Evolutionary conservation across 1,140 invertebrate species (phyloP).

Genomic region (Lysiphlebus fabarum): DNA sequence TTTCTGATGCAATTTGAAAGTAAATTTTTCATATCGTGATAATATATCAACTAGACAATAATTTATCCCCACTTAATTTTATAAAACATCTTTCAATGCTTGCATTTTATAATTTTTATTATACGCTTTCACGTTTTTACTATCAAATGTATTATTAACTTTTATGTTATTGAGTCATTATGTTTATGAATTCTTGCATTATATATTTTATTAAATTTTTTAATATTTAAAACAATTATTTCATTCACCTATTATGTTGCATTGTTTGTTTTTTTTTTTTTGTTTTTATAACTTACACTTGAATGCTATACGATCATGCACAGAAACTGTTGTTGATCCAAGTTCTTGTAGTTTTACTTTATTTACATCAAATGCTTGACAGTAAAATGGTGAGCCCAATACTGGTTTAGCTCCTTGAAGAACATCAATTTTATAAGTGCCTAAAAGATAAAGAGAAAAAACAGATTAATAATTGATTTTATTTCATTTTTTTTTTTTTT

Average conservation of each 20-base stretch:
- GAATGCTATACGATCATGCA: slow-evolving; percentile 81
- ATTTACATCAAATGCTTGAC: slow-evolving; percentile 89
- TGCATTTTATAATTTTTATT: slow-evolving; percentile 32
- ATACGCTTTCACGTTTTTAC: slow-evolving; percentile 20
- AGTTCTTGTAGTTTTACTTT: slow-evolving; percentile 72
- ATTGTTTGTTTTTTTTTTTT: no score
- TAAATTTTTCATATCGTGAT: slow-evolving; percentile 31
- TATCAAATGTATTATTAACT: not conserved
- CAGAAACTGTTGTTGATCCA: slow-evolving; percentile 73
- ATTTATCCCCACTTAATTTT: slow-evolving; percentile 31
- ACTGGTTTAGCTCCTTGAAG: slow-evolving; percentile 87
- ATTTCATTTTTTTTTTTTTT: not conserved
- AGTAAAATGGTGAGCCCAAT: slow-evolving; percentile 92
- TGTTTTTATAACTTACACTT: slow-evolving; percentile 66
- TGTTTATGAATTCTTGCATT: not conserved
- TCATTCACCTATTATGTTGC: no score
- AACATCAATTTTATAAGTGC: slow-evolving; percentile 80
- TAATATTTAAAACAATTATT: not conserved
- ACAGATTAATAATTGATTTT: slow-evolving; percentile 18
- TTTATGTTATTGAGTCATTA: slow-evolving; percentile 14
- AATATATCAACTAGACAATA: slow-evolving; percentile 31
- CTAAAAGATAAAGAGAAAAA: slow-evolving; percentile 46
- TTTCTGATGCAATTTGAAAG: slow-evolving; percentile 41
- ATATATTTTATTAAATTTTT: slow-evolving; percentile 1
- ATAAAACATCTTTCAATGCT: slow-evolving; percentile 35